Evolutionary conservation across 2,888 invertebrate species (phyloP).

Genomic region (Erebia palarica): DNA sequence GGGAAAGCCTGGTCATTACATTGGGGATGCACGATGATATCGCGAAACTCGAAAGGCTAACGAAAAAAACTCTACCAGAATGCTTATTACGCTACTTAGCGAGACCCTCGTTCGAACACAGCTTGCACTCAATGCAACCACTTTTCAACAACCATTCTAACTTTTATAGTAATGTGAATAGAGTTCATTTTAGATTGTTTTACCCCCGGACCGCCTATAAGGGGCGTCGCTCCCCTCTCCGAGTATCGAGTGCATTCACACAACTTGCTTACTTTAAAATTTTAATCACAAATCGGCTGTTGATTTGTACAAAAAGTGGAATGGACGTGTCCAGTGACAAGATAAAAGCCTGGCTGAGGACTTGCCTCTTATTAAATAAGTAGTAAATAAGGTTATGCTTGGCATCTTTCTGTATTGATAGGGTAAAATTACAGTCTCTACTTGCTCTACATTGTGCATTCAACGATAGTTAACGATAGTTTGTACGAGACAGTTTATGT

Average conservation of each 20-base stretch:
- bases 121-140: slow-evolving; percentile 71
- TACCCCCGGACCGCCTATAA: slow-evolving; percentile 69
- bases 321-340: slow-evolving; percentile 60
- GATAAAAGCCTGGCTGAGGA: slow-evolving; percentile 47
- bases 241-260: slow-evolving; percentile 55
- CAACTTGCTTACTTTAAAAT: slow-evolving; percentile 74
- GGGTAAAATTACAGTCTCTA: slow-evolving; percentile 17
- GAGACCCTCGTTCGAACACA: slow-evolving; percentile 64
- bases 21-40: slow-evolving; percentile 38
- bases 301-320: slow-evolving; percentile 73
- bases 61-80: slow-evolving; percentile 68
- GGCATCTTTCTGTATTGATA: slow-evolving; percentile 17
- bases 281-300: slow-evolving; percentile 75
- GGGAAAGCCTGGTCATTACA: slow-evolving; percentile 28
- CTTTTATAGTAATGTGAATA: slow-evolving; percentile 41
- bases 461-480: slow-evolving; percentile 19
- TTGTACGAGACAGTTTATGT: background rate
- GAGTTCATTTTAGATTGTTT: slow-evolving; percentile 47
- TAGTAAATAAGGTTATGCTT: slow-evolving; percentile 23
- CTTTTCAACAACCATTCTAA: slow-evolving; percentile 31
- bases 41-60: slow-evolving; percentile 48
- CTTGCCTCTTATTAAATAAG: slow-evolving; percentile 34
- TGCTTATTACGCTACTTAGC: slow-evolving; percentile 67
- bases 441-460: background rate
- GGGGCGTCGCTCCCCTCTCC: slow-evolving; percentile 76